Percentiles rank a stretch among this genome's conserved stretches.
Conservation (phyloP, 2,888 invertebrate species). For the Dynastes hyllus region DNA sequence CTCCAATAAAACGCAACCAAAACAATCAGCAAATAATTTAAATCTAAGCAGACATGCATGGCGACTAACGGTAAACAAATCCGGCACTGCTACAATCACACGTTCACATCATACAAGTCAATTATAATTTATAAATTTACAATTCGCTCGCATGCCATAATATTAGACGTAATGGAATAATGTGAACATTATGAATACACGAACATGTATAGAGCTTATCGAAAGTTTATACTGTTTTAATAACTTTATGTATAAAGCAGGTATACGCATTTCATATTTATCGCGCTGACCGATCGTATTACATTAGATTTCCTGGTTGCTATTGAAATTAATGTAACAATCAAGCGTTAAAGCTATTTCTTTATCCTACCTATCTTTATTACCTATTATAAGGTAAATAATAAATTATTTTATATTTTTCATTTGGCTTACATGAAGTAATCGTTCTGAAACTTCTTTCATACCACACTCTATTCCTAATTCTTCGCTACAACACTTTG, state of each 20-base stretch:
- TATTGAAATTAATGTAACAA: neutral
- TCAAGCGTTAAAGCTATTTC: too few species aligned
- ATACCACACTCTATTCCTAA: too few species aligned
- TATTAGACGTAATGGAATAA: conserved; percentile 7
- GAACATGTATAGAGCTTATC: conserved; percentile 4
- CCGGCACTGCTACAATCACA: neutral
- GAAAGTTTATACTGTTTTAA: conserved; percentile 12
- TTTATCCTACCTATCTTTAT: too few species aligned
- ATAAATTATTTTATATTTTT: too few species aligned
- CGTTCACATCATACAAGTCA: neutral
- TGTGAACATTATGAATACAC: neutral
- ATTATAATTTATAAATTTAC: conserved; percentile 22
- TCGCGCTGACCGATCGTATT: conserved; percentile 4
- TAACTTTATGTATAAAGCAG: conserved; percentile 17
- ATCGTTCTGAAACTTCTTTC: too few species aligned
- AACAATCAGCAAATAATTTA: too few species aligned
- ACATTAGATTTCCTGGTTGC: neutral
- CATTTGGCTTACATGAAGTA: too few species aligned
- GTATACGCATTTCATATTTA: conserved; percentile 3
- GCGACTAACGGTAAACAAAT: too few species aligned
- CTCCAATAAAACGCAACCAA: too few species aligned
- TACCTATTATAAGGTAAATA: too few species aligned
- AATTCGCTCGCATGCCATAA: neutral
- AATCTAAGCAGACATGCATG: too few species aligned
- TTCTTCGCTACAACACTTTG: too few species aligned